Conservation (phyloP, 2,888 invertebrate genomes). For the Argyra leucocephala region DNA sequence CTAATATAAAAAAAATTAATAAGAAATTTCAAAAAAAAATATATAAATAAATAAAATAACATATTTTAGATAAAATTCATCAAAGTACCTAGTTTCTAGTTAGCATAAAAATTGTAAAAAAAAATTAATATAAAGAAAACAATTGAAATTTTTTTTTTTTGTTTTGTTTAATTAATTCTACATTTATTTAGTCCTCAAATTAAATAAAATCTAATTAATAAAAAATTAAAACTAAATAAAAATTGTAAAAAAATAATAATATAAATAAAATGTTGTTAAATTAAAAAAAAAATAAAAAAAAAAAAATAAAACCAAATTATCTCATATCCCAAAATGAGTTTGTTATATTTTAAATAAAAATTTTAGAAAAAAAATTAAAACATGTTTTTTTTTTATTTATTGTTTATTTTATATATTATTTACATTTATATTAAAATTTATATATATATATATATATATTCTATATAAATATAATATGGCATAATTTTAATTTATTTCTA, state of each 20-base stretch:
- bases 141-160: no score
- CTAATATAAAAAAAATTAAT: neutral
- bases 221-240: neutral
- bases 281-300: neutral
- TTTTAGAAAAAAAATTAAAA: conserved; percentile 1
- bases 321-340: conserved; percentile 6
- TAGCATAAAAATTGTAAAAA: neutral
- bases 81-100: conserved; percentile 6
- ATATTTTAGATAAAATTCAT: neutral
- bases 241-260: neutral
- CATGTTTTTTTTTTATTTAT: neutral
- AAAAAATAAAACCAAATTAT: neutral
- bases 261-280: neutral
- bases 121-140: no score
- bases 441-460: no score
- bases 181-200: no score
- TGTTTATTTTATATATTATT: neutral
- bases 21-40: no score
- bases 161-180: no score
- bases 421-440: no score
- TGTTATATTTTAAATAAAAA: conserved; percentile 6
- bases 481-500: no score
- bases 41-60: no score
- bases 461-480: no score
- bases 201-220: neutral